phyloP scores from a whole-genome alignment of 2,113 vertebrate species.

The Leucoraja erinaceus region DNA sequence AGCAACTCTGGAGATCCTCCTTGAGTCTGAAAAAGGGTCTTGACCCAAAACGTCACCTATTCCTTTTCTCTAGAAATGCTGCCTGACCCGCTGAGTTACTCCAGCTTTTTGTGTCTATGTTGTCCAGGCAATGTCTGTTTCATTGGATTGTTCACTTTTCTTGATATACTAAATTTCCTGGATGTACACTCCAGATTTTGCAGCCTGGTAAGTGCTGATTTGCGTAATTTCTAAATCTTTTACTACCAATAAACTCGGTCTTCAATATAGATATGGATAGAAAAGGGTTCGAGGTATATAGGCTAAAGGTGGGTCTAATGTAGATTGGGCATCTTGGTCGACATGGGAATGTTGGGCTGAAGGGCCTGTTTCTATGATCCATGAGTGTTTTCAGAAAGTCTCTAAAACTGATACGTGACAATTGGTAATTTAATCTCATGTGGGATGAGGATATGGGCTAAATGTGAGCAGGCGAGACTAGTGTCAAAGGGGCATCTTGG shows the following conservation, averaged over 20 bases:
- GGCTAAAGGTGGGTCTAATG: too few relatives aligned
- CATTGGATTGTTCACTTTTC: neutral
- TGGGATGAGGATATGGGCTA: conserved; percentile 37
- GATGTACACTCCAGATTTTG: neutral
- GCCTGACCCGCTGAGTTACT: neutral
- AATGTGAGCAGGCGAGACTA: too few relatives aligned
- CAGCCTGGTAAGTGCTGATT: neutral
- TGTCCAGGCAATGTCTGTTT: neutral
- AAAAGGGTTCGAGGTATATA: too few relatives aligned
- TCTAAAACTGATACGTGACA: neutral
- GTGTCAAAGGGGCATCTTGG: too few relatives aligned
- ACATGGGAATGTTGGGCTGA: too few relatives aligned
- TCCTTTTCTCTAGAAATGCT: too few relatives aligned
- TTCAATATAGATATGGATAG: too few relatives aligned
- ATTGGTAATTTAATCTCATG: neutral
- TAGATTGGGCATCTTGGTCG: too few relatives aligned
- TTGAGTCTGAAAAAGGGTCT: too few relatives aligned
- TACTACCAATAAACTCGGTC: neutral
- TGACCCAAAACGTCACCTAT: too few relatives aligned
- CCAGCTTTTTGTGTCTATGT: neutral
- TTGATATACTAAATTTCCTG: neutral
- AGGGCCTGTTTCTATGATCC: too few relatives aligned
- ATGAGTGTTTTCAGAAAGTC: neutral
- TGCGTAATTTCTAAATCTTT: neutral
- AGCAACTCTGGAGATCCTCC: too few relatives aligned